Evolutionary conservation across 1,140 invertebrate genomes (phyloP), one percentile per base, ranked within the genome.

Genomic region (Scaptomyza graminum): DNA sequence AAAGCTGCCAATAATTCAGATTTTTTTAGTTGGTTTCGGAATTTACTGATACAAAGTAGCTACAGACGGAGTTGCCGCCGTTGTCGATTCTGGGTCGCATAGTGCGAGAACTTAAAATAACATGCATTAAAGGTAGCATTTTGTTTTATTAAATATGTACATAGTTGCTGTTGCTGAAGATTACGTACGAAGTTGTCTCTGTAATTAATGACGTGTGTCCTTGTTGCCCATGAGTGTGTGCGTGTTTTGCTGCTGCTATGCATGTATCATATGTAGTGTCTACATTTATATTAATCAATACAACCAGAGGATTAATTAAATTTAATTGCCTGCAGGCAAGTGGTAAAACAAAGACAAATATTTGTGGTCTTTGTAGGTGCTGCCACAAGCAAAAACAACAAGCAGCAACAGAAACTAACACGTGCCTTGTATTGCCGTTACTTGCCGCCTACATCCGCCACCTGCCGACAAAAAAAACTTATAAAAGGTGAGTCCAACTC

Each of bases 1-100:
- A 84, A 83, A 66, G 64, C 49, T 67, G 34, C 52, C 9, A 61
- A 49, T 18, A 9, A 44, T 50, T 63, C 39, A 47, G 57, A 73
- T 74, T 71, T 62, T 57, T 85, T 83, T 79, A 84, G 81, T 84
- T 80, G 74, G 49, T 66, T 74, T 76, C 76, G 68, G 73, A 70
- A 85, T 85, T 84, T 85, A 80, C 81, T 80, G 52, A 73, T 80
- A 81, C 76, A 64, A 80, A 85, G 81, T 85, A 74, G 80, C 44
- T 64, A 46, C 62, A 70, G 57, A 47, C 70, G 64, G 50, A 66
- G 57, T 57, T 44, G 55, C 31, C 31, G 41, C 34, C 28, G 34
- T 44, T 43, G 56, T 68, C 71, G 62, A 79, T 55, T 64, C 44
- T 60, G 71, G 34, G 49, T 55, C 50, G 61, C 25, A 64, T 66